Conservation (phyloP, 2,888 invertebrate species). For the Cataglyphis altisquamis region DNA sequence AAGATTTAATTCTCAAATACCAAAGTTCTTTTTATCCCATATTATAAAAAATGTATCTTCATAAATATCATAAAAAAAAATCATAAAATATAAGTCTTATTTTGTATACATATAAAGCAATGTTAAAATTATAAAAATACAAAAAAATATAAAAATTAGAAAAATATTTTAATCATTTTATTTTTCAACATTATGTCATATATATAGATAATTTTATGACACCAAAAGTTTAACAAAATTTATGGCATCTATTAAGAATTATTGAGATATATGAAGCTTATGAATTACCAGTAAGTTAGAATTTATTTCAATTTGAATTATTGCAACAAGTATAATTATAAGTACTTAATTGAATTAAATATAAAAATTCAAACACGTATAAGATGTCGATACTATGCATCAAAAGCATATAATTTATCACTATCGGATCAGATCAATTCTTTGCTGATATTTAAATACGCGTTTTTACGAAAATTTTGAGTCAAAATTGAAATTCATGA, state of each 20-base stretch:
- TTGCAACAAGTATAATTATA: neutral
- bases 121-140: neutral
- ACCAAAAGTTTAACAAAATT: neutral
- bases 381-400: no score
- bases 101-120: neutral
- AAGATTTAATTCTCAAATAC: neutral
- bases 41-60: neutral
- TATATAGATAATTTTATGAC: neutral
- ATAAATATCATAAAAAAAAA: neutral
- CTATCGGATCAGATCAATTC: neutral
- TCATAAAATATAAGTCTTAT: neutral
- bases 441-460: neutral
- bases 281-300: neutral
- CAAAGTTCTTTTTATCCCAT: neutral
- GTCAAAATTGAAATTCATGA: constrained; percentile 59
- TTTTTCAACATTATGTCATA: neutral
- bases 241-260: neutral
- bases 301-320: neutral
- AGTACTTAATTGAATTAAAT: neutral
- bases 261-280: neutral
- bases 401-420: neutral
- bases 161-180: neutral
- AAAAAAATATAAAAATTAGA: neutral
- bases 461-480: constrained; percentile 15
- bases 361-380: neutral